Percentiles rank a stretch among this genome's conserved stretches.
Conservation (phyloP, 2,113 vertebrate species). For the Cololabis saira region DNA sequence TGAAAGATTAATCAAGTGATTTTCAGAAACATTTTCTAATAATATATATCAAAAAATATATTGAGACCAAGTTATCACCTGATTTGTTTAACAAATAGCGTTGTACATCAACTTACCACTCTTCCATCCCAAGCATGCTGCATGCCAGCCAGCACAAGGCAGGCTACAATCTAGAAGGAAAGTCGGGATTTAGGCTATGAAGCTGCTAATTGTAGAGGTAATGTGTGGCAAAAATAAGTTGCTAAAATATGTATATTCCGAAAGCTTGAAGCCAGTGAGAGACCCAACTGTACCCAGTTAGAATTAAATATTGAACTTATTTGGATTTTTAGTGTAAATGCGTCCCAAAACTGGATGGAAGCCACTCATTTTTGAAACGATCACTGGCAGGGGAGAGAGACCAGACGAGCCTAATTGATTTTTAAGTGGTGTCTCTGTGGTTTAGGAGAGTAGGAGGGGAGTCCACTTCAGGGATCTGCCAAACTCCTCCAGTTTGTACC, state of each 20-base stretch:
- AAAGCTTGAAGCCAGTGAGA: too few relatives aligned
- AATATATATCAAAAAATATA: too few relatives aligned
- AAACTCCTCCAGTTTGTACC: slow-evolving; percentile 75
- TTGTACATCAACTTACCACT: background rate
- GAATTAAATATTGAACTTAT: too few relatives aligned
- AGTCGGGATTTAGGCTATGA: too few relatives aligned
- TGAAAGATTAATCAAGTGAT: background rate
- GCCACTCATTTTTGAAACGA: slow-evolving; percentile 38
- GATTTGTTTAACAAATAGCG: slow-evolving; percentile 3
- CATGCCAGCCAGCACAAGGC: too few relatives aligned
- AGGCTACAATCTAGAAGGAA: too few relatives aligned
- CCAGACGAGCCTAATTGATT: slow-evolving; percentile 83
- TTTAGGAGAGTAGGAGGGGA: slow-evolving; percentile 58
- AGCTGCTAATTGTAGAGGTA: too few relatives aligned
- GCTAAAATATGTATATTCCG: too few relatives aligned
- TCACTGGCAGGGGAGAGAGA: slow-evolving; percentile 15
- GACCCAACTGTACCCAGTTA: too few relatives aligned
- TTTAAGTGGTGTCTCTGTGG: slow-evolving; percentile 82
- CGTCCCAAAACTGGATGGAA: slow-evolving; percentile 10
- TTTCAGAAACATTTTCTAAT: background rate
- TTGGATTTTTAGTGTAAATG: slow-evolving; percentile 1
- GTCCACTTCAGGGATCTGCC: slow-evolving; percentile 72
- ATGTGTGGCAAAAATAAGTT: too few relatives aligned
- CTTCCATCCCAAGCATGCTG: too few relatives aligned
- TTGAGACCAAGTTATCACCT: slow-evolving; percentile 17